These are phyloP conservation scores for Zaprionus vittiger DNA, from an alignment of 1,140 invertebrate species.

Conservation along the genomic window DNA sequence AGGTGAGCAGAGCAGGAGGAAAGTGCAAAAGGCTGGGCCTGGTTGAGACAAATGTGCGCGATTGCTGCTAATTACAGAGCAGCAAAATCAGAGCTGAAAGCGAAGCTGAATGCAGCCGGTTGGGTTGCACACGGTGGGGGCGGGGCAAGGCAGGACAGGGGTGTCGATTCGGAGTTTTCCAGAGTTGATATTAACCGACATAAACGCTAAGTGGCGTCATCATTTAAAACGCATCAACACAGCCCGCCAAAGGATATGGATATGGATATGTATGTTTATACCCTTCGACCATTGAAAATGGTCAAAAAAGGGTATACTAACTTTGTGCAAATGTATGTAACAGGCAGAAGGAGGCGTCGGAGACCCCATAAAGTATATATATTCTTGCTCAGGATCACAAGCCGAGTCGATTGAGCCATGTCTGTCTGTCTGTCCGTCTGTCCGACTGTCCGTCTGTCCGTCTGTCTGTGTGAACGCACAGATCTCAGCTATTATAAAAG, in stretches of 20 bases:
- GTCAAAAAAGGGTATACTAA: too few species aligned
- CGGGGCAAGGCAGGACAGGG: slow-evolving; percentile 8
- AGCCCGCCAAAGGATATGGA: slow-evolving; percentile 73
- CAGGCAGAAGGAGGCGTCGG: too few species aligned
- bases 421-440: too few species aligned
- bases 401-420: too few species aligned
- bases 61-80: slow-evolving; percentile 82
- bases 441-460: too few species aligned
- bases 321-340: too few species aligned
- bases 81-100: slow-evolving; percentile 26
- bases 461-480: too few species aligned
- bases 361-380: too few species aligned
- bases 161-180: not conserved
- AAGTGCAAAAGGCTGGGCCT: slow-evolving; percentile 22
- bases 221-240: slow-evolving; percentile 84
- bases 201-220: slow-evolving; percentile 84
- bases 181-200: slow-evolving; percentile 78
- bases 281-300: too few species aligned
- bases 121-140: not conserved
- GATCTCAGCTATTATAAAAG: too few species aligned
- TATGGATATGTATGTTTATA: slow-evolving; percentile 43
- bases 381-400: too few species aligned
- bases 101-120: slow-evolving; percentile 10
- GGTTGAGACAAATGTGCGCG: slow-evolving; percentile 71
- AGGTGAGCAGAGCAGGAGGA: not conserved